Evolutionary conservation across 2,113 vertebrate species (phyloP).

Genomic region (Elaphurus davidianus): DNA sequence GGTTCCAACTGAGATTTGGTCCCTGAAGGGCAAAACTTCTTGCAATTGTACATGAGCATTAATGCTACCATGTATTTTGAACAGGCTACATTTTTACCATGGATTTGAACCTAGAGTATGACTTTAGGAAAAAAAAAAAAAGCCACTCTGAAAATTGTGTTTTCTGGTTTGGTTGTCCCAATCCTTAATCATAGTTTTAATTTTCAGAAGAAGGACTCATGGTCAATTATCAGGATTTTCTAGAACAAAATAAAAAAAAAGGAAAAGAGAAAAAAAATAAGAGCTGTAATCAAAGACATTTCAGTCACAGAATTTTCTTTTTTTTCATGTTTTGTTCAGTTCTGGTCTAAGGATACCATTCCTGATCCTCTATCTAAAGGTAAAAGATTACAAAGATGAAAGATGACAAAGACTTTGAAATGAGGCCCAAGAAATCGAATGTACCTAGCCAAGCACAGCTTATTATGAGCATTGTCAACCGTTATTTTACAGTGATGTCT

Average conservation of each 20-base stretch:
- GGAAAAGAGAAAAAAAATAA: background rate
- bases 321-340: background rate
- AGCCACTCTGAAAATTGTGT: background rate
- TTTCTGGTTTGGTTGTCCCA: slow-evolving; percentile 1
- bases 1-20: background rate
- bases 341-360: background rate
- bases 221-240: background rate
- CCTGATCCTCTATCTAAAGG: background rate
- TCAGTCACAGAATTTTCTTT: background rate
- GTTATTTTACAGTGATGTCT: background rate
- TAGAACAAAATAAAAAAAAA: background rate
- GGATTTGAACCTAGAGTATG: background rate
- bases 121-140: background rate
- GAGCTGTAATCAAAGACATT: background rate
- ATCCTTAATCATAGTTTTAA: background rate
- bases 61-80: background rate
- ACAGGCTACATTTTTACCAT: background rate
- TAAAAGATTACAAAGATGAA: no score
- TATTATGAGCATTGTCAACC: background rate
- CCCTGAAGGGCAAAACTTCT: background rate
- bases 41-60: background rate
- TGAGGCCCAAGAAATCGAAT: background rate
- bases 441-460: accelerated
- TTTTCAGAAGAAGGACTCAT: background rate
- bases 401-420: background rate